Conservation (phyloP, 2,797 vertebrate species). For the Furcifer pardalis region DNA sequence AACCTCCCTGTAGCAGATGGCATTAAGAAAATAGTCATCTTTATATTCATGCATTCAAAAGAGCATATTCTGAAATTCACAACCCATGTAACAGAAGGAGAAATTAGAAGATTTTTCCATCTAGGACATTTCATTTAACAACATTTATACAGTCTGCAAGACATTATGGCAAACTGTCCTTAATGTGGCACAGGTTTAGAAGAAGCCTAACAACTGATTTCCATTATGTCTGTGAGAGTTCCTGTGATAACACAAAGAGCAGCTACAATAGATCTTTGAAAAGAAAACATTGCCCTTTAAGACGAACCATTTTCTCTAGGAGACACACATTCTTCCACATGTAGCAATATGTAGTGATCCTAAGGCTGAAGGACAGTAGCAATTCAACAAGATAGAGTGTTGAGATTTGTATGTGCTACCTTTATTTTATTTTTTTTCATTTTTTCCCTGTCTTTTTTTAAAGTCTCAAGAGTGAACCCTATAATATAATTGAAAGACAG, state of each 20-base stretch:
- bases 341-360: neutral
- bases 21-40: constrained; percentile 20
- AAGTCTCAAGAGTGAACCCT: neutral
- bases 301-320: constrained; percentile 26
- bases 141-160: constrained; percentile 35
- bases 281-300: constrained; percentile 42
- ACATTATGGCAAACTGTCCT: constrained; percentile 40
- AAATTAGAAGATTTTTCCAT: constrained; percentile 4
- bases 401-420: neutral
- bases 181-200: constrained; percentile 53
- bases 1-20: constrained; percentile 1
- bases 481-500: neutral
- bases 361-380: neutral
- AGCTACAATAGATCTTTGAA: constrained; percentile 31
- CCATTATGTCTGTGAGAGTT: constrained; percentile 46
- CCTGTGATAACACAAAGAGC: constrained; percentile 20
- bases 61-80: neutral
- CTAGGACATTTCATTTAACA: constrained; percentile 43
- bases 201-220: constrained; percentile 47
- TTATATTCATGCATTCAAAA: neutral
- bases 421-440: neutral
- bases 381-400: neutral
- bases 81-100: neutral
- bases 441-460: neutral
- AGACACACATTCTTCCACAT: constrained; percentile 39